These are phyloP conservation scores for Melanostoma scalare DNA, from an alignment of 2,888 invertebrate species.

Conservation along the genomic window DNA sequence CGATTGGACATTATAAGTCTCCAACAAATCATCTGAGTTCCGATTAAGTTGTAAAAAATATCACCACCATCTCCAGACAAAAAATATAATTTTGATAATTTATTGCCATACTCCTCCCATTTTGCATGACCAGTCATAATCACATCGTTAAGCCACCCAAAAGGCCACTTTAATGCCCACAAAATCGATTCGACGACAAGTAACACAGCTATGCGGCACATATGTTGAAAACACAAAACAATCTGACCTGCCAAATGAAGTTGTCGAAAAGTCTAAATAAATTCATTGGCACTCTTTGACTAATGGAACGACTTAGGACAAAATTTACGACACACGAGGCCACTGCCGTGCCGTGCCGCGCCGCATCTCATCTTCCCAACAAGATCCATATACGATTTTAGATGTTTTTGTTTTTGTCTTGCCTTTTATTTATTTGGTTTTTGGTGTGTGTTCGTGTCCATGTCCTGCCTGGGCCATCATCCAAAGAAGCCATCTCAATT, in stretches of 20 bases:
- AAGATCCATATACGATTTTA: conserved; percentile 3
- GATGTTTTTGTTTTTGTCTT: no score
- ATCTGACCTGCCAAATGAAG: conserved; percentile 72
- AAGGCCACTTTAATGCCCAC: conserved; percentile 40
- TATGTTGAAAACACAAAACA: conserved; percentile 35
- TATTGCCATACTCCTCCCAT: conserved; percentile 47
- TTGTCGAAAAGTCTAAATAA: conserved; percentile 73
- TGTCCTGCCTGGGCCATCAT: conserved; percentile 20
- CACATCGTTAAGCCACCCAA: conserved; percentile 71
- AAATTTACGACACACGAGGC: conserved; percentile 60
- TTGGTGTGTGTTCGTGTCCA: conserved; percentile 6
- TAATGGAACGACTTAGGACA: conserved; percentile 57
- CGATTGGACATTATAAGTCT: not conserved
- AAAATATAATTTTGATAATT: conserved; percentile 53
- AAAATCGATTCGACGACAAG: conserved; percentile 21
- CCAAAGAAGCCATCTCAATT: conserved; percentile 70
- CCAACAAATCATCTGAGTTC: conserved; percentile 22
- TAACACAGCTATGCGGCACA: conserved; percentile 4
- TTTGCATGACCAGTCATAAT: conserved; percentile 62
- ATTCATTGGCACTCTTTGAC: conserved; percentile 63
- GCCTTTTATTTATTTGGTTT: not conserved
- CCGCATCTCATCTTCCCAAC: conserved; percentile 47
- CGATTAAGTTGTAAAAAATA: conserved; percentile 46
- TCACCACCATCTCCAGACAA: conserved; percentile 37
- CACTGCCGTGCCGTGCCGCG: no score